Evolutionary conservation across 2,888 invertebrate genomes (phyloP).

Genomic region (Oligia latruncula): DNA sequence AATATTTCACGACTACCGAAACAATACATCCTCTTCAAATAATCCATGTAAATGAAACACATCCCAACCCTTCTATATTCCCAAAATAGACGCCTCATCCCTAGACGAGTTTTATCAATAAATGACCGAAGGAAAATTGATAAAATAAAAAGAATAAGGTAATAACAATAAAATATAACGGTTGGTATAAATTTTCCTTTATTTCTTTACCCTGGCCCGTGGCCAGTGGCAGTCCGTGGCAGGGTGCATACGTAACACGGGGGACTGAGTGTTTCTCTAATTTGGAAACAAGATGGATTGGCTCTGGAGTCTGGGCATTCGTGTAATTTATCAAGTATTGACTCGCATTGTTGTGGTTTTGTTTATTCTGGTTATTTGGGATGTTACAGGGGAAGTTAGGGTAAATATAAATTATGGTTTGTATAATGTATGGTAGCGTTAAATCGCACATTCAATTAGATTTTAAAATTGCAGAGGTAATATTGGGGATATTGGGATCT

Average conservation of each 20-base stretch:
- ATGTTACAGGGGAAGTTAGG: slow-evolving; percentile 43
- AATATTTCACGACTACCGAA: slow-evolving; percentile 36
- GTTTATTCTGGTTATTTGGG: slow-evolving; percentile 69
- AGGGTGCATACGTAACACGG: slow-evolving; percentile 79
- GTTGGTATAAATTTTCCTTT: slow-evolving; percentile 79
- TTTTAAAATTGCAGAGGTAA: background rate
- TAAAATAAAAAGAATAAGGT: slow-evolving; percentile 79
- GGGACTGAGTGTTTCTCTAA: slow-evolving; percentile 72
- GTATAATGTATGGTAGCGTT: slow-evolving; percentile 21
- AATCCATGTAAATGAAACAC: slow-evolving; percentile 62
- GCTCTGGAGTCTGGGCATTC: slow-evolving; percentile 66
- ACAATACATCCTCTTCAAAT: slow-evolving; percentile 49
- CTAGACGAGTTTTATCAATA: slow-evolving; percentile 66
- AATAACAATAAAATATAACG: slow-evolving; percentile 88
- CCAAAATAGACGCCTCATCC: slow-evolving; percentile 50
- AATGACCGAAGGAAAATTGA: slow-evolving; percentile 75
- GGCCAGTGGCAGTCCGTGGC: slow-evolving; percentile 71
- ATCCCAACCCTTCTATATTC: slow-evolving; percentile 60
- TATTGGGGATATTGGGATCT: too few species aligned
- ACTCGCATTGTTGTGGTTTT: slow-evolving; percentile 73
- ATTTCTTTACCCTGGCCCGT: slow-evolving; percentile 77
- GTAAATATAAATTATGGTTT: slow-evolving; percentile 35
- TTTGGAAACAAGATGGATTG: slow-evolving; percentile 83
- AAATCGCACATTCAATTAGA: background rate
- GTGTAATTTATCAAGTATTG: slow-evolving; percentile 82